phyloP scores from a whole-genome alignment of 1,140 invertebrate species.

The Archivesica marissinica region DNA sequence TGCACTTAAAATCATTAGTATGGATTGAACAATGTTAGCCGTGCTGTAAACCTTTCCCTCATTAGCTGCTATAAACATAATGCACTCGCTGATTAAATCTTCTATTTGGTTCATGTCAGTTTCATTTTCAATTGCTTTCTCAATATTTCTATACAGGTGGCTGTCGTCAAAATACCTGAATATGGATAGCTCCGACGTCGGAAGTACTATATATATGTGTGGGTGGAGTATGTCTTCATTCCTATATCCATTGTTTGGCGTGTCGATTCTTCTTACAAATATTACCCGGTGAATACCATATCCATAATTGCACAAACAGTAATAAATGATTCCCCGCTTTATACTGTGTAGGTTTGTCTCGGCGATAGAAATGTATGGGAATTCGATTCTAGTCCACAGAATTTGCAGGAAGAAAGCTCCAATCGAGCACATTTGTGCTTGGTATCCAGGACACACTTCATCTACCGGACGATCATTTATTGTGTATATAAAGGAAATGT shows the following conservation, averaged over 20 bases:
- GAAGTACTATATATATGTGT: background rate
- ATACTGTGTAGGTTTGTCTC: background rate
- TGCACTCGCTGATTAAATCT: background rate
- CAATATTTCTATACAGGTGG: background rate
- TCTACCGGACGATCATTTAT: slow-evolving; percentile 8
- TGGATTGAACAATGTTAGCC: background rate
- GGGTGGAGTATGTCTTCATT: background rate
- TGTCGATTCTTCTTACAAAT: background rate
- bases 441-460: slow-evolving; percentile 8
- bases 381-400: background rate
- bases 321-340: background rate
- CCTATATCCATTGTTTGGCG: background rate
- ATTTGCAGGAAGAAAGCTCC: background rate
- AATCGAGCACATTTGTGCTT: background rate
- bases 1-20: background rate
- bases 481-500: slow-evolving; percentile 9
- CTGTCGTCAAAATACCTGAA: background rate
- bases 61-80: background rate
- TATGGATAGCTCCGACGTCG: background rate
- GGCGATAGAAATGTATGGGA: background rate
- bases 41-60: slow-evolving; percentile 2
- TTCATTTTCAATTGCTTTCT: background rate
- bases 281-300: background rate
- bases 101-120: background rate
- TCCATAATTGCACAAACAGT: slow-evolving; percentile 7